These are phyloP conservation scores for Micromesistius poutassou DNA, from an alignment of 2,797 vertebrate species.

Conservation along the genomic window DNA sequence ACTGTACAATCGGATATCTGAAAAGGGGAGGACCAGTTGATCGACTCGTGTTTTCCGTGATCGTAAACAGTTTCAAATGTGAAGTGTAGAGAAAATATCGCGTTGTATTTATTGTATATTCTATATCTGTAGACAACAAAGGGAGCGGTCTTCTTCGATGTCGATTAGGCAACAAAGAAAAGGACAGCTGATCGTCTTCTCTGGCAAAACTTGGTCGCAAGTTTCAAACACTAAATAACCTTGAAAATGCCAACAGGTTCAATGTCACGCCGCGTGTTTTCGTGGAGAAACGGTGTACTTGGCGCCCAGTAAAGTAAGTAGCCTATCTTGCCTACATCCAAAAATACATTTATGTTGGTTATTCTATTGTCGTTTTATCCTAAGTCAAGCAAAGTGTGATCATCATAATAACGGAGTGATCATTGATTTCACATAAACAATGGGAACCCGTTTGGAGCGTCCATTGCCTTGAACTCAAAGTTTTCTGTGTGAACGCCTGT, in stretches of 20 bases:
- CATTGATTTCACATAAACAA: neutral
- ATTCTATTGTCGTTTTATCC: neutral
- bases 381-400: neutral
- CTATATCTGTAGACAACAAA: neutral
- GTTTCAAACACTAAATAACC: neutral
- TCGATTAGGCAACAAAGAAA: neutral
- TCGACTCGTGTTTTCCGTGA: neutral
- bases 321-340: neutral
- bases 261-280: neutral
- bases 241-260: neutral
- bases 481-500: too few relatives aligned
- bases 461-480: neutral
- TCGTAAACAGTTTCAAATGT: conserved; percentile 3
- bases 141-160: neutral
- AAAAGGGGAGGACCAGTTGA: neutral
- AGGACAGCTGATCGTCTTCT: neutral
- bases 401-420: neutral
- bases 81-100: conserved; percentile 22
- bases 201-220: neutral
- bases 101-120: neutral
- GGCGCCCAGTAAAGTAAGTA: neutral
- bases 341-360: neutral
- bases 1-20: neutral
- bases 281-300: neutral
- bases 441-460: neutral